phyloP scores from a whole-genome alignment of 2,888 invertebrate genomes.

The Loripinus fragilis region DNA sequence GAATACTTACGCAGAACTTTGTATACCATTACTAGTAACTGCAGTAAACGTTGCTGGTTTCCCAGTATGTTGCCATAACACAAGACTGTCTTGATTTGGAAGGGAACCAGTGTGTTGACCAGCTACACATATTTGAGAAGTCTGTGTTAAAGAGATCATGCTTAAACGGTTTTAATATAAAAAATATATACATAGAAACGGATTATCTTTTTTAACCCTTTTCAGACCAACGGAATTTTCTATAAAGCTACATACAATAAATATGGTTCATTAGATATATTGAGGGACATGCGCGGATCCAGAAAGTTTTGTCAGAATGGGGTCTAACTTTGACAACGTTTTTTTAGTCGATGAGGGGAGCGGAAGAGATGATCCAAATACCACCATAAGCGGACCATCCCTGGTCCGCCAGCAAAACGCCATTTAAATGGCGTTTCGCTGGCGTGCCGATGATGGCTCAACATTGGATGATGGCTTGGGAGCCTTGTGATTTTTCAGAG shows the following conservation, averaged over 20 bases:
- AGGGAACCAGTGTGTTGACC: constrained; percentile 33
- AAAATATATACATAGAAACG: background rate
- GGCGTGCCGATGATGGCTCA: too few relatives aligned
- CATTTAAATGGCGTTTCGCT: too few relatives aligned
- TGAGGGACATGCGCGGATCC: background rate
- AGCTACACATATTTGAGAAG: constrained; percentile 37
- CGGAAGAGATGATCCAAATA: too few relatives aligned
- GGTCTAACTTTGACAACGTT: too few relatives aligned
- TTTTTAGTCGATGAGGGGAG: too few relatives aligned
- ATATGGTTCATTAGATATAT: background rate
- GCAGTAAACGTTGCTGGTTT: constrained; percentile 8
- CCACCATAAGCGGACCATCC: too few relatives aligned
- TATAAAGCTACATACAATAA: background rate
- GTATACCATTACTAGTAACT: constrained; percentile 28
- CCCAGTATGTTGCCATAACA: constrained; percentile 31
- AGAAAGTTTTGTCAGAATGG: background rate
- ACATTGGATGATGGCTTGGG: too few relatives aligned
- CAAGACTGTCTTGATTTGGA: constrained; percentile 34
- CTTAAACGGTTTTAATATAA: background rate
- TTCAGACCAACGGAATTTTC: too few relatives aligned
- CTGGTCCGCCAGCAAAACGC: too few relatives aligned
- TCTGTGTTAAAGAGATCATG: constrained; percentile 21
- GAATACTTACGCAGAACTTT: constrained; percentile 32
- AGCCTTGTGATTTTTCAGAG: too few relatives aligned
- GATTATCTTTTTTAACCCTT: too few relatives aligned